Evolutionary conservation across 2,113 vertebrate genomes (phyloP), one percentile per base, ranked within the genome.

Genomic region (Quiscalus mexicanus): DNA sequence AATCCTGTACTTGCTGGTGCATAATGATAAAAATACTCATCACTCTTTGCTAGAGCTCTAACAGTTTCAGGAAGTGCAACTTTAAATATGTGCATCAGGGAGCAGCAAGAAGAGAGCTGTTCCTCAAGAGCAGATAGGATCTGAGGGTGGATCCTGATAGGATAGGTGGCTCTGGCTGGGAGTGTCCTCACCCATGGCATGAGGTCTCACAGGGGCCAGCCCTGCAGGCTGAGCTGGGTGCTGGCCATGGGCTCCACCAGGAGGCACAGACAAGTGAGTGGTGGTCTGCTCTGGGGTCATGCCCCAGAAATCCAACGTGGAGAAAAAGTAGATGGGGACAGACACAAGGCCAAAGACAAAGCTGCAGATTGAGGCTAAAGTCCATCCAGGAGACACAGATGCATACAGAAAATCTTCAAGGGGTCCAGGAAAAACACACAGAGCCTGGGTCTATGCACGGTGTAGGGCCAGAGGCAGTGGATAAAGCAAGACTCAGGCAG

Each of bases 121-220:
- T 89, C 18, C 62, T 79, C 5, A 0, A 49, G 24, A 55, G 10
- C 1, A 0, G 22, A n/a, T 2, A 23, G 30, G 23, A 63, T 49
- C 14, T 0, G 2, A 37, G 10, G 8, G 16, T 67, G 45, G 45
- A 47, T 23, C 12, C 45, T 47, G 45, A 23, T 4, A 23, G 45
- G 22, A 47, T 12, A 23, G 45, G 45, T 27, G 18, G 5, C 30
- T 75, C 22, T 2, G 17, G 7, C 31, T n/a, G 53, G 44, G 20
- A 10, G 5, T 13, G 23, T 44, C 10, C 30, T 35, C 39, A 25
- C 1, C 53, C 24, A 1, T 3, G 60, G 17, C 13, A 63, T 3
- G 16, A 17, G 10, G 58, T 41, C 24, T 19, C 27, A 33, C 21
- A 9, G 1, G 5, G 10, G 10, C 56, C 30, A 52, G 59, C 3